Evolutionary conservation across 1,140 invertebrate genomes (phyloP), one percentile per base, ranked within the genome.

Genomic region (Drosophila asahinai): DNA sequence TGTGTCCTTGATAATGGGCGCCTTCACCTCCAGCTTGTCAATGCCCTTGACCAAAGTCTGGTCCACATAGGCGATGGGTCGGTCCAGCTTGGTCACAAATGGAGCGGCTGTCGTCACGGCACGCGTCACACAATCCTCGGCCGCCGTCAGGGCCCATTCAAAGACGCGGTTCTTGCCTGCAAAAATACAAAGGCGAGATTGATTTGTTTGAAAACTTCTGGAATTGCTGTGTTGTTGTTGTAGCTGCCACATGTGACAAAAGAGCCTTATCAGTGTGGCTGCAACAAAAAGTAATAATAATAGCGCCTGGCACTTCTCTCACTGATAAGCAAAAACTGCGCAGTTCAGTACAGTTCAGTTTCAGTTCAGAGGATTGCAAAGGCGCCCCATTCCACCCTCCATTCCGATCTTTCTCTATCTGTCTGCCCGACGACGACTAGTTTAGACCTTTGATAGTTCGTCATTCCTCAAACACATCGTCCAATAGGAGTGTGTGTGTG

Each of bases 1-100:
- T 47, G 95, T 94, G 67, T 96, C 94, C 48, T 95, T 95, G 38
- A 96, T 95, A 3, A 96, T 93, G 0, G 96, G 96, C 5, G 96
- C 94, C 68, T 94, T 95, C 64, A 95, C 93, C 91, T 96, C 95
- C 19, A 97, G 94, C 66, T 95, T 94, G 57, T 96, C 95, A 42
- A 97, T 94, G 27, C 95, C 95, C 45, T 94, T 94, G 52, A 96
- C 96, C 2, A 96, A 89, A 7, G 94, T 95, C 40, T 95, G 94
- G 91, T 97, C 96, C 8, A 96, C 95, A 65, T 94, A 94, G n/a
- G 95, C 94, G 14, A 96, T 95, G 9, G 95, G 95, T 15, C 87
- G 92, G 82, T 95, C 94, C 48, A 95, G 75, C 70, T 94, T 94
- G 17, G 94, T 95, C 9, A 95, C 95, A 51, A 94, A 94, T 0